These are phyloP conservation scores for Drosophila koepferae DNA, from an alignment of 2,888 invertebrate species.

Conservation along the genomic window DNA sequence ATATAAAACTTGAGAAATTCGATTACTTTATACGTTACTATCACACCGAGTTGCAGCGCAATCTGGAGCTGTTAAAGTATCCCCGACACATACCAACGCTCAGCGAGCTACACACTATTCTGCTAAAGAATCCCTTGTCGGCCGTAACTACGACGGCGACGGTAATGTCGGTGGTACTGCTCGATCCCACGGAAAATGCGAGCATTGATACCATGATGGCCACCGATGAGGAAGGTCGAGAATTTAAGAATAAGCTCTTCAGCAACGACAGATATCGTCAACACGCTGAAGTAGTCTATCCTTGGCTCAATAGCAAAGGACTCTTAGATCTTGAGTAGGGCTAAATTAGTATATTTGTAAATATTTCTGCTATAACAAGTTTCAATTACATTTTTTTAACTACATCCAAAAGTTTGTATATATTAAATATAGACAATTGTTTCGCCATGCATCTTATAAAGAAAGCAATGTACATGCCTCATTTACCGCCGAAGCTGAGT, in stretches of 20 bases:
- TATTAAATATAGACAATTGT: not conserved
- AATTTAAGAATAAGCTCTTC: constrained; percentile 46
- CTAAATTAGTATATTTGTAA: not conserved
- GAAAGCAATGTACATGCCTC: too few species aligned
- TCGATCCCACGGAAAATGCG: constrained; percentile 68
- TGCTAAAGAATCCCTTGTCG: constrained; percentile 25
- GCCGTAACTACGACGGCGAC: constrained; percentile 42
- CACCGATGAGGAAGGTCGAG: constrained; percentile 27
- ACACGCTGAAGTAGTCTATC: constrained; percentile 65
- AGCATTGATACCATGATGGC: constrained; percentile 56
- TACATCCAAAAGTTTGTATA: too few species aligned
- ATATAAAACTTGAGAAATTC: constrained; percentile 79
- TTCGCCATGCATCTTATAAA: too few species aligned
- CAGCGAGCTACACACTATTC: constrained; percentile 31
- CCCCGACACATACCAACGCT: constrained; percentile 66
- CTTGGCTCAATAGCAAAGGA: constrained; percentile 74
- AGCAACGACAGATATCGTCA: constrained; percentile 57
- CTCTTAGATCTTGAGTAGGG: constrained; percentile 51
- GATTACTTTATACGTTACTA: constrained; percentile 82
- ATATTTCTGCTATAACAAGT: constrained; percentile 4
- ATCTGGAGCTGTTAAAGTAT: constrained; percentile 69
- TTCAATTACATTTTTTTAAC: not conserved
- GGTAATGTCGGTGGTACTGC: constrained; percentile 56
- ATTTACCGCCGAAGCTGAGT: too few species aligned
- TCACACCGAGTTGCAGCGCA: constrained; percentile 66